A percentile compares a stretch with the other conserved stretches of the same genome.
Evolutionary conservation across 1,140 invertebrate genomes (phyloP).

Genomic region (Drosophila suzukii): DNA sequence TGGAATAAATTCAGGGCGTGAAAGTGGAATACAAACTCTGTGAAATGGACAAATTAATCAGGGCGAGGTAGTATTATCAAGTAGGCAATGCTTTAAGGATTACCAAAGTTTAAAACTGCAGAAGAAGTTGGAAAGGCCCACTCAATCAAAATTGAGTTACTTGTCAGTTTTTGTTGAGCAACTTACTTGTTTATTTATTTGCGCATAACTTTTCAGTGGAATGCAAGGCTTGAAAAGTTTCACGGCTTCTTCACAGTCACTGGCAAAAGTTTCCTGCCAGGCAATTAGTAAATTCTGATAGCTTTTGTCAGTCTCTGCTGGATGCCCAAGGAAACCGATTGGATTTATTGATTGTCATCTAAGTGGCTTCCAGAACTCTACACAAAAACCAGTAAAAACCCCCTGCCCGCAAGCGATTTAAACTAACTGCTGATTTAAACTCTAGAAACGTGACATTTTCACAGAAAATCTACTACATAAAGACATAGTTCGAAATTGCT

Average conservation of each 20-base stretch:
- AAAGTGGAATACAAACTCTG: constrained; percentile 27
- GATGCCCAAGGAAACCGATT: constrained; percentile 8
- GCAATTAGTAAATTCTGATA: constrained; percentile 66
- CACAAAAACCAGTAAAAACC: neutral
- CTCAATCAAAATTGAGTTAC: constrained; percentile 49
- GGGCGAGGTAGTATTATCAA: neutral
- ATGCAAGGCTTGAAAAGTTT: constrained; percentile 11
- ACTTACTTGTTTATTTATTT: constrained; percentile 44
- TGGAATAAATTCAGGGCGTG: constrained; percentile 17
- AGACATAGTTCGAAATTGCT: constrained; percentile 8
- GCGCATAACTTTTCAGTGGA: constrained; percentile 32
- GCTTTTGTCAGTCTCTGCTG: constrained; percentile 42
- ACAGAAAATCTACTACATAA: constrained; percentile 3
- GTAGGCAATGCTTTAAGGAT: neutral
- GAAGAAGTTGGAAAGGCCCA: constrained; percentile 3
- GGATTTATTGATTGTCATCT: constrained; percentile 47
- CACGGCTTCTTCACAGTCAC: constrained; percentile 27
- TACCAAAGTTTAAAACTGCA: constrained; percentile 29
- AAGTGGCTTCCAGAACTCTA: constrained; percentile 25
- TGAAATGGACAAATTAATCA: constrained; percentile 41
- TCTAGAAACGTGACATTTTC: constrained; percentile 18
- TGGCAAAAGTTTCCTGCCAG: constrained; percentile 44
- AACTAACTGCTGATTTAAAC: constrained; percentile 21
- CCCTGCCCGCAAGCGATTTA: constrained; percentile 1
- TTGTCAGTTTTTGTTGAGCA: constrained; percentile 24